Evolutionary conservation across 2,888 invertebrate genomes (phyloP).

Genomic region (Drosophila setosimentum): DNA sequence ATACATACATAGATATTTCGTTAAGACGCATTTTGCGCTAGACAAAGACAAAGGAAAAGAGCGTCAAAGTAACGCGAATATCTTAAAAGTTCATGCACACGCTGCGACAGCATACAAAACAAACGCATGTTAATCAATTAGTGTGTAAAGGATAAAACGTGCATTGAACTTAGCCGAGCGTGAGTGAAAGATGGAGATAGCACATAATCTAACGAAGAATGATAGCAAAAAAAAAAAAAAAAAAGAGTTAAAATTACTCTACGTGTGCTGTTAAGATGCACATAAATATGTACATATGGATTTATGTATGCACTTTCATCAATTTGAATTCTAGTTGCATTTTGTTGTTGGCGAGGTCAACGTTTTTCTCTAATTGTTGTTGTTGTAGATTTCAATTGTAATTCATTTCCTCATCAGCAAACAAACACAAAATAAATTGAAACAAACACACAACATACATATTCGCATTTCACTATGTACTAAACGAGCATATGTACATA

Average conservation of each 20-base stretch:
- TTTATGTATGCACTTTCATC: neutral
- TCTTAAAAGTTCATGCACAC: slow-evolving; percentile 78
- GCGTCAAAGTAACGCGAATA: slow-evolving; percentile 53
- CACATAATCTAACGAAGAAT: neutral
- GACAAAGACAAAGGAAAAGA: slow-evolving; percentile 65
- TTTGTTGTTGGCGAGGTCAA: slow-evolving; percentile 51
- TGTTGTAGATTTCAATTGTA: slow-evolving; percentile 51
- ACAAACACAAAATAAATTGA: slow-evolving; percentile 30
- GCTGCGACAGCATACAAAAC: slow-evolving; percentile 20
- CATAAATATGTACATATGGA: neutral
- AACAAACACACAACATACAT: slow-evolving; percentile 12
- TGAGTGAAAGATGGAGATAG: neutral
- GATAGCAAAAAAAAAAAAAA: neutral
- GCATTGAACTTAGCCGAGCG: slow-evolving; percentile 57
- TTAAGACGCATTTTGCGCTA: slow-evolving; percentile 74
- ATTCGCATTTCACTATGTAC: slow-evolving; percentile 43
- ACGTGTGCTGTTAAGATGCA: slow-evolving; percentile 26
- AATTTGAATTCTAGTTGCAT: slow-evolving; percentile 1
- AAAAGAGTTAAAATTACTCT: neutral
- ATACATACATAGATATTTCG: slow-evolving; percentile 28
- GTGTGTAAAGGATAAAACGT: slow-evolving; percentile 71
- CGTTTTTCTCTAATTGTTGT: slow-evolving; percentile 32
- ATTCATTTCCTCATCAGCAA: slow-evolving; percentile 72
- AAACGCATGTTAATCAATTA: slow-evolving; percentile 63
- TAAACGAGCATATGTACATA: slow-evolving; percentile 11